Evolutionary conservation across 1,140 invertebrate genomes (phyloP), one percentile per base, ranked within the genome.

Genomic region (Brachionus calyciflorus): DNA sequence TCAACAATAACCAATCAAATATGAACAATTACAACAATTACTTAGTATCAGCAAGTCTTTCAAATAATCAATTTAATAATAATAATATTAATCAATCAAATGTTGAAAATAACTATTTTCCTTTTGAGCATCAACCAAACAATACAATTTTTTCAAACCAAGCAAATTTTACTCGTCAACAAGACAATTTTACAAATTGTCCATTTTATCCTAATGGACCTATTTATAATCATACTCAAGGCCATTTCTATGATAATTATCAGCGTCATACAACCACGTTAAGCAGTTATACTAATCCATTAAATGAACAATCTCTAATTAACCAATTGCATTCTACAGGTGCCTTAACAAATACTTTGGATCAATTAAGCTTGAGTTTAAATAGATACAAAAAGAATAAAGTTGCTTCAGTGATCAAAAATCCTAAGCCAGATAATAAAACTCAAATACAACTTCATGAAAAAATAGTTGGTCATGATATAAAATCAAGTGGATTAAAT

Each of bases 11-110:
- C 24, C 40, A 19, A 17, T n/a, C n/a, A n/a, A n/a, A n/a, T n/a
- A n/a, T n/a, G n/a, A 65, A 65, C 37, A 65, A 65, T 46, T 65
- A 44, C 24, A 65, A 44, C 19, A 65, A 19, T 65, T 65, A 41
- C 4, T 17, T 44, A 24, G 30, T 60, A 7, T 33, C 55, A 33
- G 6, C 30, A 9, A 60, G n/a, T 9, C 37, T 60, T 6, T 33
- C 30, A 37, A 40, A 40, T 17, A 60, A 60, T 33, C 55, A 60
- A 60, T 60, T 37, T 33, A 37, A 9, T n/a, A 60, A n/a, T n/a
- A n/a, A n/a, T n/a, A n/a, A n/a, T n/a, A n/a, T n/a, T n/a, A n/a
- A 60, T 41, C 55, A 60, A 21, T 17, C 55, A 37, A 60, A 37
- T 21, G 3, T 30, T 3, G 55, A 60, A 17, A 60, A 60, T 60